Evolutionary conservation across 2,888 invertebrate genomes (phyloP).

Genomic region (Cynaeus angustus): DNA sequence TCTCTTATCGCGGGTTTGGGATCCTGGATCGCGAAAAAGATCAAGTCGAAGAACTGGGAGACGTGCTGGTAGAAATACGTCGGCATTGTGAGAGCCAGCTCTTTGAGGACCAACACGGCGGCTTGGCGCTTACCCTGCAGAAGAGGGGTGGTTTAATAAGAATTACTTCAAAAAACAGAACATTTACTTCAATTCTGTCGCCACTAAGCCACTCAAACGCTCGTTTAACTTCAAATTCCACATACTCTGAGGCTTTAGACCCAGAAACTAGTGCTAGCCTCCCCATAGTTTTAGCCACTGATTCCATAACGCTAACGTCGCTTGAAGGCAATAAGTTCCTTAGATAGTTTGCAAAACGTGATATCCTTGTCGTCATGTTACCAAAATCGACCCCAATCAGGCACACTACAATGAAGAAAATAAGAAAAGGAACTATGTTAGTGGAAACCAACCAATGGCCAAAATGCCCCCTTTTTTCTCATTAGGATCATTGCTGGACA

Average conservation of each 20-base stretch:
- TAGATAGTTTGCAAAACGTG: slow-evolving; percentile 94
- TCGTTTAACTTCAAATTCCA: slow-evolving; percentile 97
- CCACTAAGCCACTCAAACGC: slow-evolving; percentile 96
- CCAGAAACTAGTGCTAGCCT: slow-evolving; percentile 93
- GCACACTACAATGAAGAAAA: slow-evolving; percentile 79
- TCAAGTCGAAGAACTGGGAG: slow-evolving; percentile 93
- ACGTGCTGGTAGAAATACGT: slow-evolving; percentile 98
- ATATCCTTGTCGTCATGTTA: slow-evolving; percentile 91
- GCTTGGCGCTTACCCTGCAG: slow-evolving; percentile 87
- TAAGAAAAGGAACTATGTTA: neutral
- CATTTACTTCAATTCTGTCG: slow-evolving; percentile 84
- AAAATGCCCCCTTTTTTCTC: slow-evolving; percentile 97
- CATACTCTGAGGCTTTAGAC: slow-evolving; percentile 95
- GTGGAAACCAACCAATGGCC: slow-evolving; percentile 82
- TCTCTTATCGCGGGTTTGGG: slow-evolving; percentile 93
- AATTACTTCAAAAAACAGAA: neutral
- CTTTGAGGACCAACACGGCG: slow-evolving; percentile 92
- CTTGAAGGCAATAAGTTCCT: slow-evolving; percentile 91
- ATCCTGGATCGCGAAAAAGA: slow-evolving; percentile 93
- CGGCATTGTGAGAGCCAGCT: slow-evolving; percentile 95
- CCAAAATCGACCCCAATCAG: slow-evolving; percentile 95
- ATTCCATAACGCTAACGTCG: slow-evolving; percentile 95
- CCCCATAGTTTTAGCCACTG: slow-evolving; percentile 96
- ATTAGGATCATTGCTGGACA: slow-evolving; percentile 92
- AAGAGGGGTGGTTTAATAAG: neutral